Evolutionary conservation across 2,888 invertebrate species (phyloP).

Genomic region (Athrips mouffetella): DNA sequence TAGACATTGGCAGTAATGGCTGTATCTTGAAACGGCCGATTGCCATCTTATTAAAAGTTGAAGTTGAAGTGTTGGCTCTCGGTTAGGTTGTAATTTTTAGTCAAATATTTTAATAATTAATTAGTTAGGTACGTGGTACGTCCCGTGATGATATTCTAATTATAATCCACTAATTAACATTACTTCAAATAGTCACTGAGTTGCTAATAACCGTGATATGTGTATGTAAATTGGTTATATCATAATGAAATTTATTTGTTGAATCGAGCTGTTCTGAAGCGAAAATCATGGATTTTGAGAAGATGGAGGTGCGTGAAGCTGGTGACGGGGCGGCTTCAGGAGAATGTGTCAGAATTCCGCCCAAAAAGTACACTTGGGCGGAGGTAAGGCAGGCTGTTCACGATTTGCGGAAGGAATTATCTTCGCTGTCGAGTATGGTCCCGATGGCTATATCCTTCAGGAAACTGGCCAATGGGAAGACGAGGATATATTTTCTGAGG

Average conservation of each 20-base stretch:
- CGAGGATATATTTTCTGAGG: conserved; percentile 92
- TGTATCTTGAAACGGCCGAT: no score
- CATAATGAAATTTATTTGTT: conserved; percentile 44
- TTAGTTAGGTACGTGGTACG: no score
- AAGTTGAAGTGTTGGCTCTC: no score
- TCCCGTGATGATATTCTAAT: conserved; percentile 39
- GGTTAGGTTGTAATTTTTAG: conserved; percentile 25
- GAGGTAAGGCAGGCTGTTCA: conserved; percentile 89
- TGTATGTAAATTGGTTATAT: conserved; percentile 35
- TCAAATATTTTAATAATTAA: conserved; percentile 41
- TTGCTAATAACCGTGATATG: background rate
- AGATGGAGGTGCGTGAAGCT: conserved; percentile 70
- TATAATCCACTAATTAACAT: conserved; percentile 38
- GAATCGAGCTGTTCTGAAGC: no score
- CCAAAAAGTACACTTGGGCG: conserved; percentile 83
- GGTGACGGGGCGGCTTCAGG: conserved; percentile 68
- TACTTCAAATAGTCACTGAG: conserved; percentile 36
- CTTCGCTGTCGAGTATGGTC: conserved; percentile 87
- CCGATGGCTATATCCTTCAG: conserved; percentile 91
- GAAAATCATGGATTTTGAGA: conserved; percentile 29
- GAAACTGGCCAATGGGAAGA: conserved; percentile 86
- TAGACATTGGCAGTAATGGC: no score
- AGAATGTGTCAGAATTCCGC: conserved; percentile 52
- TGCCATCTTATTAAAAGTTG: no score
- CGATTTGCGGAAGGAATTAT: conserved; percentile 87